Conservation (phyloP, 2,113 vertebrate species). For the Lamprotornis superbus region DNA sequence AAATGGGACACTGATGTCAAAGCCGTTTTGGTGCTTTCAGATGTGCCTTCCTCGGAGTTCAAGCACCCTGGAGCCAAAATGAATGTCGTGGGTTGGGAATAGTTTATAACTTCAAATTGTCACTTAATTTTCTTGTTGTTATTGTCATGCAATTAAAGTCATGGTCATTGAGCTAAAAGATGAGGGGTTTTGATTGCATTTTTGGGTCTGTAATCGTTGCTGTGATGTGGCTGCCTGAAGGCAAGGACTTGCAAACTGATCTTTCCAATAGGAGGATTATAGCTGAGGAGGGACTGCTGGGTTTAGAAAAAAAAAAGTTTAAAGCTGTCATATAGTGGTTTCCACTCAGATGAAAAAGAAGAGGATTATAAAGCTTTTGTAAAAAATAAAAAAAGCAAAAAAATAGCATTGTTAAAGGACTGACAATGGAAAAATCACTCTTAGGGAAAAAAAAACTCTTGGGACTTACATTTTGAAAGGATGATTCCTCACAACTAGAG, state of each 20-base stretch:
- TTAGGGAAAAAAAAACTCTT: background rate
- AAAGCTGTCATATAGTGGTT: conserved; percentile 49
- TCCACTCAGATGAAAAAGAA: conserved; percentile 43
- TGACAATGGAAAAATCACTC: background rate
- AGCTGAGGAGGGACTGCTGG: conserved; percentile 11
- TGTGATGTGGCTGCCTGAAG: conserved; percentile 11
- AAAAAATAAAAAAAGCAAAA: background rate
- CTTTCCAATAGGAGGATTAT: conserved; percentile 46
- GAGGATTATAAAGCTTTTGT: conserved; percentile 51
- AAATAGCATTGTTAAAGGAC: background rate
- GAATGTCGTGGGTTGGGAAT: background rate
- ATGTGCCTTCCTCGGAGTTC: background rate
- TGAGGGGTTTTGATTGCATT: conserved; percentile 9
- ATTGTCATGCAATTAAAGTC: conserved; percentile 22
- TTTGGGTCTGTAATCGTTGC: background rate
- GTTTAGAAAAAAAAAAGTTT: conserved; percentile 60
- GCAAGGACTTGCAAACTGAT: background rate
- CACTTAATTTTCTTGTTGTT: conserved; percentile 29
- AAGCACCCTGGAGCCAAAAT: background rate
- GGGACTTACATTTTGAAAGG: background rate
- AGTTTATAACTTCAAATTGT: background rate
- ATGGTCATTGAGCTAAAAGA: background rate
- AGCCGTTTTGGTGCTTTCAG: conserved; percentile 16
- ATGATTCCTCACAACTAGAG: background rate
- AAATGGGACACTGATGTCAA: conserved; percentile 35